A percentile compares a stretch with the other conserved stretches of the same genome.
Conservation (phyloP, 2,888 invertebrate genomes). For the Dromius quadrimaculatus region DNA sequence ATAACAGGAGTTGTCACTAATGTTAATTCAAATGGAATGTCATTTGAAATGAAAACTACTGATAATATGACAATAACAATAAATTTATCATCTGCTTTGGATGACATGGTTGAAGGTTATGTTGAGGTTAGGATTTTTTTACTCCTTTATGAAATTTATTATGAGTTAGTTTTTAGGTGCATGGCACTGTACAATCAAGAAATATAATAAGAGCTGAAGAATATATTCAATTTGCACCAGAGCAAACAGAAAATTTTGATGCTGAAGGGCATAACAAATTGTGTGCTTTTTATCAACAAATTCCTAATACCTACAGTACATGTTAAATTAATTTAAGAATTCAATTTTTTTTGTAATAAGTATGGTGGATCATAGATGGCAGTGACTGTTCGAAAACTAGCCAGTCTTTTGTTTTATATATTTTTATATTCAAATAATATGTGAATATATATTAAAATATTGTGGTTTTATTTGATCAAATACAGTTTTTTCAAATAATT, state of each 20-base stretch:
- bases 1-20: constrained; percentile 61
- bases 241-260: constrained; percentile 56
- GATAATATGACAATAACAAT: constrained; percentile 62
- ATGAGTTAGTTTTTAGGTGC: constrained; percentile 56
- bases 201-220: constrained; percentile 56
- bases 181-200: constrained; percentile 56
- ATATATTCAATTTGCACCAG: constrained; percentile 55
- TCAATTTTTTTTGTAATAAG: not conserved
- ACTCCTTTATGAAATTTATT: not conserved
- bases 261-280: constrained; percentile 55
- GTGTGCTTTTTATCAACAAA: constrained; percentile 56
- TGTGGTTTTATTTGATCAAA: too few species aligned
- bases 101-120: constrained; percentile 61
- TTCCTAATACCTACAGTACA: constrained; percentile 56
- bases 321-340: constrained; percentile 3
- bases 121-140: constrained; percentile 60
- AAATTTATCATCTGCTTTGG: constrained; percentile 60
- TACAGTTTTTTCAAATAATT: too few species aligned
- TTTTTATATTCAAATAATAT: constrained; percentile 16
- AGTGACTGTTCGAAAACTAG: not conserved
- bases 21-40: constrained; percentile 59
- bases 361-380: not conserved
- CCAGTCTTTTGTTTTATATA: not conserved
- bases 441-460: not conserved
- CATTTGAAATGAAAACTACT: constrained; percentile 61